Evolutionary conservation across 2,888 invertebrate species (phyloP).

Genomic region (Minunthozetes semirufus): DNA sequence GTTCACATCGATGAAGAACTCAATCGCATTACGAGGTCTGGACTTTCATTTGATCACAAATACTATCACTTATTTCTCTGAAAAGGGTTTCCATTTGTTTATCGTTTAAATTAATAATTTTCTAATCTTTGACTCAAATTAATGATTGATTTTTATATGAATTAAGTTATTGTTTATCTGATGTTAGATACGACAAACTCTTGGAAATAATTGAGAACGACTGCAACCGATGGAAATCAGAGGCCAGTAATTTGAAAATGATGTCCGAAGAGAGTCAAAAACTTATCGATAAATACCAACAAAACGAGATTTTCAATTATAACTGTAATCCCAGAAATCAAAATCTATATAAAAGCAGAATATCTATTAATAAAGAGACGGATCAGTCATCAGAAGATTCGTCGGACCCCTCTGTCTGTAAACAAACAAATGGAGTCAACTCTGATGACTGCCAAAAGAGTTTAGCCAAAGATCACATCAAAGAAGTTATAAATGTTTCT

Average conservation of each 20-base stretch:
- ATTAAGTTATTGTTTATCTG: no score
- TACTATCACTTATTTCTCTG: no score
- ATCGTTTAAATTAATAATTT: no score
- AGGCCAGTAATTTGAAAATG: conserved; percentile 6
- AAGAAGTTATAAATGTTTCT: background rate
- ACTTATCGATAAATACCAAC: conserved; percentile 12
- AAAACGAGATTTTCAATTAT: conserved; percentile 20
- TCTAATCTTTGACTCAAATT: no score
- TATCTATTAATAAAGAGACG: background rate
- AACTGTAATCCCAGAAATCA: conserved; percentile 6
- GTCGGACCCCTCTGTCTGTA: no score
- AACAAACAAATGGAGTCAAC: background rate
- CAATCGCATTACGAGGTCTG: conserved; percentile 16
- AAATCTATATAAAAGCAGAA: conserved; percentile 12
- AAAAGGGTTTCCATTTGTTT: no score
- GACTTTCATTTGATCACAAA: no score
- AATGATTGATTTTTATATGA: no score
- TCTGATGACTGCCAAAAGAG: background rate
- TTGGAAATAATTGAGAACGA: background rate
- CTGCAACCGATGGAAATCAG: background rate
- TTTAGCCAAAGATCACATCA: background rate
- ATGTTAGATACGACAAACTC: conserved; percentile 4
- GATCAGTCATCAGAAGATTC: no score
- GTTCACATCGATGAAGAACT: conserved; percentile 5
- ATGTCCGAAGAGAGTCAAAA: background rate